Conservation (phyloP, 2,888 invertebrate genomes). For the Heliothis peltigera region DNA sequence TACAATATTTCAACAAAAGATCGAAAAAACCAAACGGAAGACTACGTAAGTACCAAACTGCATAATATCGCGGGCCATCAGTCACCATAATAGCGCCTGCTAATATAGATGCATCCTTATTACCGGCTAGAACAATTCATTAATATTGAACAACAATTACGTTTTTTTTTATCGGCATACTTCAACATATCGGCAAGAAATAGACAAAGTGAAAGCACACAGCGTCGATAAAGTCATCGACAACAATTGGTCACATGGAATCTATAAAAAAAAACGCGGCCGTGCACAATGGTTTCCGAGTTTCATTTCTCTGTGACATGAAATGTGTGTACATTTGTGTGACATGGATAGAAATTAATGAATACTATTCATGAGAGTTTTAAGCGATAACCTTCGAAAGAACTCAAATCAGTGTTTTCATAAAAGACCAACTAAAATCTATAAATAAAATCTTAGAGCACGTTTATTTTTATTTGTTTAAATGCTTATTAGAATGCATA, state of each 20-base stretch:
- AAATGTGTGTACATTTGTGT: constrained; percentile 48
- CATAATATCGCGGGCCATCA: background rate
- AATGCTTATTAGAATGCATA: background rate
- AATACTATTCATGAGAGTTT: constrained; percentile 20
- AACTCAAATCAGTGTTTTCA: constrained; percentile 2
- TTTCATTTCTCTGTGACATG: constrained; percentile 70
- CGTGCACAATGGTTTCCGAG: constrained; percentile 77
- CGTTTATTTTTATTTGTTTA: background rate
- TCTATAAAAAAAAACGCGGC: constrained; percentile 71
- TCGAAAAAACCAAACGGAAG: no score
- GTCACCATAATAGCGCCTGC: background rate
- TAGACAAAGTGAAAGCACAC: constrained; percentile 80
- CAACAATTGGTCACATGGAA: constrained; percentile 76
- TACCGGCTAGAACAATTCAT: constrained; percentile 42
- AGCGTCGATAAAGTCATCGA: constrained; percentile 74
- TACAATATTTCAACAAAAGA: no score
- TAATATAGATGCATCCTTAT: constrained; percentile 14
- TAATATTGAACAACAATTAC: constrained; percentile 55
- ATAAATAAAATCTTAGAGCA: no score
- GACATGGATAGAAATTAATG: constrained; percentile 45
- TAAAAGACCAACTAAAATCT: background rate
- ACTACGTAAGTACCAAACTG: background rate
- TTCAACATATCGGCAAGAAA: constrained; percentile 52
- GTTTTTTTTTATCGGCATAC: constrained; percentile 55
- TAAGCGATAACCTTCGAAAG: constrained; percentile 5